Evolutionary conservation across 2,797 vertebrate genomes (phyloP), one percentile per base, ranked within the genome.

Genomic region (Pseudochaenichthys georgianus): DNA sequence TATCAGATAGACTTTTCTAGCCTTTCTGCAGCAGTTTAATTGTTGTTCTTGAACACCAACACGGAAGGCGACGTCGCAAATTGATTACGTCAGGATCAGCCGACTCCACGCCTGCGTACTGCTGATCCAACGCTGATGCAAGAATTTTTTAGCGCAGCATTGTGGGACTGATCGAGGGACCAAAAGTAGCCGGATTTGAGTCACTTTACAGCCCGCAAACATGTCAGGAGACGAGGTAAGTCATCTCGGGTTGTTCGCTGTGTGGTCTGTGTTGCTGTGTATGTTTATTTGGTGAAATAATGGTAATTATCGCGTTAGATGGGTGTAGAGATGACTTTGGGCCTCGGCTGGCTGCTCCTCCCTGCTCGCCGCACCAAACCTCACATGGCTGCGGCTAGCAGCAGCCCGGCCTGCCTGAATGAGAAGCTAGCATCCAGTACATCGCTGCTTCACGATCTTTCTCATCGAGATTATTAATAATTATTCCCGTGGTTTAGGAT

Each of bases 171-270:
- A 62, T 34, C 59, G 76, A 64, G 55, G 28, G 41, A 77, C 57
- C 62, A 50, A 73, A 74, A 86, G 58, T 70, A 68, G 17, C 10
- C 68, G 13, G 46, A 48, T 74, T 80, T 73, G 5, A 17, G 17
- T 13, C 21, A 52, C 13, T 17, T 51, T 63, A 58, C 21, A 75
- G 0, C 0, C 60, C 31, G 76, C 86, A 90, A 92, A 82, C 77
- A 95, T 95, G 94, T 95, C 94, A 61, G 94, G 94, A 88, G 94
- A 95, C 89, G 94, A 95, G 92, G 94, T 95, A 41, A 82, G 88
- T 61, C 0, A 9, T 6, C 16, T 1, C 2, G 4, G 2, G 1
- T n/a, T 5, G 1, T n/a, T 6, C 1, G 10, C 1, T 1, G 5
- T 3, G 21, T 3, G 1, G 1, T 13, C n/a, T 0, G 13, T 7